These are phyloP conservation scores for Pangasianodon hypophthalmus DNA, from an alignment of 2,113 vertebrate genomes.

Conservation along the genomic window DNA sequence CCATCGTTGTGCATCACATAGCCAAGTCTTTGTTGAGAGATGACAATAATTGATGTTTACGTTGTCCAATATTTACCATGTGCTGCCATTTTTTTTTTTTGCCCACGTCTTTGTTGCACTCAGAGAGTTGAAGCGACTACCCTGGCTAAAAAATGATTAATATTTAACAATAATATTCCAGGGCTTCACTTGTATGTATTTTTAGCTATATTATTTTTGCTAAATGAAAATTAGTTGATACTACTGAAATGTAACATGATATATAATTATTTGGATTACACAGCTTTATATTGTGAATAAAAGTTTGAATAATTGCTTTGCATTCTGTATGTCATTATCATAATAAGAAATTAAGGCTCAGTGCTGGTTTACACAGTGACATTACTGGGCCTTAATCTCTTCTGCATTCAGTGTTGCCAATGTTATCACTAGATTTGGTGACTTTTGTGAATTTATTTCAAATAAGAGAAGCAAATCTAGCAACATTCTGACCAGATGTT, in stretches of 20 bases:
- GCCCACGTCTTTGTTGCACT: not conserved
- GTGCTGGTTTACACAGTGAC: no score
- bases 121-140: not conserved
- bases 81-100: not conserved
- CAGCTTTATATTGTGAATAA: conserved; percentile 30
- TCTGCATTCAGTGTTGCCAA: no score
- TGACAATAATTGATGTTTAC: not conserved
- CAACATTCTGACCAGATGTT: not conserved
- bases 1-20: not conserved
- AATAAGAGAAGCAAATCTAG: no score
- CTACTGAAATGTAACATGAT: conserved; percentile 24
- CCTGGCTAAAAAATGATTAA: not conserved
- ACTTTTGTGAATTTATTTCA: not conserved
- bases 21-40: not conserved
- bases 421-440: not conserved
- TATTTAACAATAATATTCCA: conserved; percentile 4
- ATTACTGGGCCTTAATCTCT: no score
- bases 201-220: conserved; percentile 27
- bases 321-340: not conserved
- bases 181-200: conserved; percentile 8
- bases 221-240: conserved; percentile 1
- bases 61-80: not conserved
- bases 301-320: conserved; percentile 15
- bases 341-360: not conserved
- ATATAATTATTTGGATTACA: conserved; percentile 23